phyloP scores from a whole-genome alignment of 1,140 invertebrate genomes.

The Tetragnatha versicolor region DNA sequence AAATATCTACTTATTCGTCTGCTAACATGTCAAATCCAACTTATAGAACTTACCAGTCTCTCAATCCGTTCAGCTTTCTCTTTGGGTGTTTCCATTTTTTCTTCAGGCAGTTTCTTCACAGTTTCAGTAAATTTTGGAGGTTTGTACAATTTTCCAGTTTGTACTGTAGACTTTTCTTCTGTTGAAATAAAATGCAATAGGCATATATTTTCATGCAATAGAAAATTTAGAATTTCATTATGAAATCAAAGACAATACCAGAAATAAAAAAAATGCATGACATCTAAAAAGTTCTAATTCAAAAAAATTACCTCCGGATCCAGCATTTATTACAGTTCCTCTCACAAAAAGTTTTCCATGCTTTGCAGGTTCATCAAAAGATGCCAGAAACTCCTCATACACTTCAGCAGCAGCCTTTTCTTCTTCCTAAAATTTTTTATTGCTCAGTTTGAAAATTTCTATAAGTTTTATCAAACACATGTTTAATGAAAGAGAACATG shows the following conservation, averaged over 20 bases:
- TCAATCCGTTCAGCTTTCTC: slow-evolving; percentile 65
- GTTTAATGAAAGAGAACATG: neutral
- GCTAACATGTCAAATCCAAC: neutral
- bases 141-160: slow-evolving; percentile 92
- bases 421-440: slow-evolving; percentile 48
- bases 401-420: slow-evolving; percentile 70
- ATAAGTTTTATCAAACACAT: neutral
- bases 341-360: slow-evolving; percentile 93
- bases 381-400: slow-evolving; percentile 96
- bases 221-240: slow-evolving; percentile 1
- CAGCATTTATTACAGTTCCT: slow-evolving; percentile 94
- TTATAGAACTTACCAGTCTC: slow-evolving; percentile 5
- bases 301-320: slow-evolving; percentile 79
- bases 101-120: slow-evolving; percentile 66
- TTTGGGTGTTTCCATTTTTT: slow-evolving; percentile 41
- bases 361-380: slow-evolving; percentile 90
- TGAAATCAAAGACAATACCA: neutral
- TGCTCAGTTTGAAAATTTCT: neutral
- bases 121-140: slow-evolving; percentile 78
- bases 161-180: slow-evolving; percentile 83
- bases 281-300: neutral
- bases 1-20: too few species aligned
- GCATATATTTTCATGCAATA: neutral
- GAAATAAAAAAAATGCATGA: neutral
- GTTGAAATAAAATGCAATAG: slow-evolving; percentile 13